Evolutionary conservation across 2,888 invertebrate species (phyloP).

Genomic region (Spisula subtruncata): DNA sequence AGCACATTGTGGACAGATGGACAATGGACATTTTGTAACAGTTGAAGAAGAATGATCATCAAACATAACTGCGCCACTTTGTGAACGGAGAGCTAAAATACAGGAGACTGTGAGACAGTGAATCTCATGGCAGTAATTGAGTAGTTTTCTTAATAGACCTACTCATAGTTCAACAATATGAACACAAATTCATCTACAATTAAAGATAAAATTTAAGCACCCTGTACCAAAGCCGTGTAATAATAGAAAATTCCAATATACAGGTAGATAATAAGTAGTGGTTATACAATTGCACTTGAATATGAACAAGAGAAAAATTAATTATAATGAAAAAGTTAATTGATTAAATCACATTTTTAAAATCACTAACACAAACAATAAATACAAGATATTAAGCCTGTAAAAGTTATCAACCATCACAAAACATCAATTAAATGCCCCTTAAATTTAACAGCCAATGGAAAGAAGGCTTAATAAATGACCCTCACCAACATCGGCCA

Average conservation of each 20-base stretch:
- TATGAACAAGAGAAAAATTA: background rate
- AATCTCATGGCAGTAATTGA: too few relatives aligned
- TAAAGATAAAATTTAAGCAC: background rate
- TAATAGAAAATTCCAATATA: background rate
- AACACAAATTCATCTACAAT: background rate
- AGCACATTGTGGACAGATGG: too few relatives aligned
- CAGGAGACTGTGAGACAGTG: background rate
- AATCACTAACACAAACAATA: constrained; percentile 12
- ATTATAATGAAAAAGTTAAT: background rate
- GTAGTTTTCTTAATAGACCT: too few relatives aligned
- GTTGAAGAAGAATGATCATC: too few relatives aligned
- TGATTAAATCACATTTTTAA: background rate
- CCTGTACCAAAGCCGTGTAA: background rate
- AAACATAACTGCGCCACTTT: too few relatives aligned
- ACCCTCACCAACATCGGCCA: background rate
- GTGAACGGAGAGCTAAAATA: background rate
- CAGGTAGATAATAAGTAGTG: background rate
- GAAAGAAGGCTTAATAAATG: background rate
- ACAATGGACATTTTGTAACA: too few relatives aligned
- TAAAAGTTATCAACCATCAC: background rate
- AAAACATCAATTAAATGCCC: background rate
- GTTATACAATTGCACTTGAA: background rate
- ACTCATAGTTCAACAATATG: background rate
- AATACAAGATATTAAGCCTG: background rate
- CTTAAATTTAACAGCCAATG: background rate